Base-by-base conservation (phyloP, 2,113 vertebrate genomes). In the Spermophilus dauricus region DNA sequence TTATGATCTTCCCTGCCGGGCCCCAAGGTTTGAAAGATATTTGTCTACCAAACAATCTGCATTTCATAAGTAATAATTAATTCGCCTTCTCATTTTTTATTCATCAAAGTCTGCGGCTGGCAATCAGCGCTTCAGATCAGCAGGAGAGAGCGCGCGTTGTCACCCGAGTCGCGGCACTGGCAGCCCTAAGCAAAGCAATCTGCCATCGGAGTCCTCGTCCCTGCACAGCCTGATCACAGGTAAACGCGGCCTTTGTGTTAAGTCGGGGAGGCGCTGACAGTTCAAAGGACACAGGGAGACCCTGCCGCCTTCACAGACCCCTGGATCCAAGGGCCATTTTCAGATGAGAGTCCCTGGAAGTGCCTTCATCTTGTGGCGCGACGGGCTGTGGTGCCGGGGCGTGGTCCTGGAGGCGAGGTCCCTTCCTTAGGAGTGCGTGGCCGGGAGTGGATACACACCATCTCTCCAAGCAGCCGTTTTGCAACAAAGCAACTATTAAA, bases 61-160 rank as follows among this genome's bases (percentile, higher is more conserved):
- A 94, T 96, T 97, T 90, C 92, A 82, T 90, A 97, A 94, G 95
- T 91, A 95, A 97, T 97, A 96, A 97, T 97, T 96, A 96, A 96
- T 97, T 95, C 0, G 0, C 67, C 17, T 94, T 84, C 95, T 95
- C 96, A 96, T 97, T 96, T 97, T 97, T 98, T 95, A 97, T 97
- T 97, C 95, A 86, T 97, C 96, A 97, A 96, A 97, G 3, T 87
- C 94, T 87, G 11, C 56, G 67, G 86, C 96, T 94, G 97, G 97
- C 94, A 73, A 92, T 96, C 95, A 94, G 96, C 37, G 42, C 80
- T 89, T 34, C 93, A 13, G 96, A 96, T 72, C 97, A 92, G 84
- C 90, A 8, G 96, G 92, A 53, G 61, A 45, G 32, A 30, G 0
- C 13, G 34, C 5, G 0, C 2, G 53, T 51, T n/a, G 75, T 93